Conservation (phyloP, 2,797 vertebrate species). For the Agapornis canus region DNA sequence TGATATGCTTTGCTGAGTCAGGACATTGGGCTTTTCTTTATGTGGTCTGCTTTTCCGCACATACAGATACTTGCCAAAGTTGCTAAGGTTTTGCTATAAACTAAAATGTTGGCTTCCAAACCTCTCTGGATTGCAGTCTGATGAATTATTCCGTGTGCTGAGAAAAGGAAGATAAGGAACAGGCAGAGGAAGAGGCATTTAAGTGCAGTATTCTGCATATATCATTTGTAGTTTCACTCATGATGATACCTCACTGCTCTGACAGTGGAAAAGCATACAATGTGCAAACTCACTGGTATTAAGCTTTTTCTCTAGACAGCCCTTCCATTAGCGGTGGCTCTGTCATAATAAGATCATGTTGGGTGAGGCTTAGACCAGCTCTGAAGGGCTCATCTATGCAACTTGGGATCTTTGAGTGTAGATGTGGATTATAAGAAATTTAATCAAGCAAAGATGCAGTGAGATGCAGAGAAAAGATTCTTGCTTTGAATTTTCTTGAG, state of each 20-base stretch:
- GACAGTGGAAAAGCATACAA: background rate
- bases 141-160: background rate
- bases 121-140: background rate
- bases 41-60: background rate
- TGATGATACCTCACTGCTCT: background rate
- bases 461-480: background rate
- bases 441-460: background rate
- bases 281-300: background rate
- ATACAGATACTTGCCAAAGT: background rate
- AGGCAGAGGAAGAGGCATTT: background rate
- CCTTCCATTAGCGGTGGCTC: background rate
- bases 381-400: background rate
- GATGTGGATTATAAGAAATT: background rate
- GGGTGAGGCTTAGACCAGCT: background rate
- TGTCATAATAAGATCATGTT: background rate
- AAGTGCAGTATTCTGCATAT: background rate
- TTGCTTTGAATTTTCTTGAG: background rate
- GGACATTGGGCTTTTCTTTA: background rate
- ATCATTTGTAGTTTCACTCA: background rate
- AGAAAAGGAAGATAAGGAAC: background rate
- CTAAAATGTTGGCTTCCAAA: background rate
- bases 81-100: background rate
- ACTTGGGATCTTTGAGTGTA: background rate
- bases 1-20: background rate
- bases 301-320: background rate